These are phyloP conservation scores for Pluvialis apricaria DNA, from an alignment of 2,113 vertebrate genomes.

Conservation along the genomic window DNA sequence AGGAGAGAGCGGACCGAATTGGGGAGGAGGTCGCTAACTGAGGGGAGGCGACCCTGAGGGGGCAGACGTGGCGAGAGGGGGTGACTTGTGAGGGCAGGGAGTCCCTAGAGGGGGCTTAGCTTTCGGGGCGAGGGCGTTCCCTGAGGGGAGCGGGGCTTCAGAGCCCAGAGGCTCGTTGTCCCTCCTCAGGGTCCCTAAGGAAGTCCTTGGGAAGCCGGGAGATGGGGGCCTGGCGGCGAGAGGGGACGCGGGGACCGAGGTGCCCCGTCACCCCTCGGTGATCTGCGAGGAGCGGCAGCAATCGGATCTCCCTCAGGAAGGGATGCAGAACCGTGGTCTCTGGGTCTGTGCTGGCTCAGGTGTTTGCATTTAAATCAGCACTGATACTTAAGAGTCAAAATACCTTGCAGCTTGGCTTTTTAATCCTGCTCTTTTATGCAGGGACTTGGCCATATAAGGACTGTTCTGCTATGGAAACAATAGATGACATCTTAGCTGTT, in stretches of 20 bases:
- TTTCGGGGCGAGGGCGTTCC: too few relatives aligned
- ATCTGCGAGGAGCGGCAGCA: rapidly evolving
- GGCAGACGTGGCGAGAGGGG: not conserved
- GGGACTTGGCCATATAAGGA: not conserved
- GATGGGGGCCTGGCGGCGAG: not conserved
- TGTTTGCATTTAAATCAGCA: not conserved
- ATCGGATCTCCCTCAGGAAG: rapidly evolving
- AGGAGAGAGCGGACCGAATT: too few relatives aligned
- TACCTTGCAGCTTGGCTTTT: not conserved
- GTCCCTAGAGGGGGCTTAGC: not conserved
- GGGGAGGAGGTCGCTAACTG: not conserved
- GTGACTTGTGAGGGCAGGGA: not conserved
- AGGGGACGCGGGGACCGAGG: not conserved
- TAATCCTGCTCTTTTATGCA: not conserved
- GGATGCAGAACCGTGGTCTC: not conserved
- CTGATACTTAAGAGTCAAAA: rapidly evolving
- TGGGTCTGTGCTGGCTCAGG: not conserved
- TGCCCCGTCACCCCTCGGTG: rapidly evolving
- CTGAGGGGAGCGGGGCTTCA: not conserved
- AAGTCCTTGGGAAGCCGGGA: not conserved
- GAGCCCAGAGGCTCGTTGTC: not conserved
- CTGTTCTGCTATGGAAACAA: not conserved
- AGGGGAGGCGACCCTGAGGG: not conserved
- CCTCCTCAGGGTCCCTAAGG: not conserved
- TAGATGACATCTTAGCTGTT: not conserved